phyloP scores from a whole-genome alignment of 2,113 vertebrate genomes.

The Lepisosteus osseus region DNA sequence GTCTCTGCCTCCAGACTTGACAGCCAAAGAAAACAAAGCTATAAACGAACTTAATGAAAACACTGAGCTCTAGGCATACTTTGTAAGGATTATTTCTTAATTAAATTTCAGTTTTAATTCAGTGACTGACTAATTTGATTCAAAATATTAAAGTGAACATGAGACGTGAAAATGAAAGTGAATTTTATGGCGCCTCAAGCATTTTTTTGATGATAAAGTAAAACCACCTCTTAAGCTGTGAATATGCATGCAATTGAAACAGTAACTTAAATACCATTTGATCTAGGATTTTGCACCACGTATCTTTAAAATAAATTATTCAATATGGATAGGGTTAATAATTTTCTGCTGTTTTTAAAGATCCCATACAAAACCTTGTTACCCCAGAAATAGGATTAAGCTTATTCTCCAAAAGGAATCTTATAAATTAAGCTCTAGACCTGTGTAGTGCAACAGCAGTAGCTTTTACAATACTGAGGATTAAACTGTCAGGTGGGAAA shows the following conservation, averaged over 20 bases:
- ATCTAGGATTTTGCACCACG: not conserved
- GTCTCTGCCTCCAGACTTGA: conserved; percentile 39
- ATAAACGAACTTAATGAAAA: conserved; percentile 64
- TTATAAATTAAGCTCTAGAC: not conserved
- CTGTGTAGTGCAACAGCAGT: not conserved
- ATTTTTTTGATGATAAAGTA: not conserved
- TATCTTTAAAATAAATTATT: not conserved
- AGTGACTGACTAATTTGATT: conserved; percentile 3
- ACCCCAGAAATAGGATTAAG: not conserved
- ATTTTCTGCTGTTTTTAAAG: not conserved
- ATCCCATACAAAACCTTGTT: not conserved
- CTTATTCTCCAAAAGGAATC: not conserved
- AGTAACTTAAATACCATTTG: not conserved
- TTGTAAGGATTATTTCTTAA: conserved; percentile 58
- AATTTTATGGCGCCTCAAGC: not conserved
- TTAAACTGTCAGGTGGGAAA: conserved; percentile 44
- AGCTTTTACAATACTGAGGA: conserved; percentile 9
- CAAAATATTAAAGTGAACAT: conserved; percentile 6
- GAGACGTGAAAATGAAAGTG: conserved; percentile 1
- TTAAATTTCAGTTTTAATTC: conserved; percentile 42
- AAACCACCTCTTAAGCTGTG: conserved; percentile 12
- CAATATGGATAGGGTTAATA: not conserved
- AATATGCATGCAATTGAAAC: conserved; percentile 1
- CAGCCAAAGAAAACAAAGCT: conserved; percentile 58
- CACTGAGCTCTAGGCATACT: conserved; percentile 53